Evolutionary conservation across 1,140 invertebrate species (phyloP).

Genomic region (Drosophila nannoptera): DNA sequence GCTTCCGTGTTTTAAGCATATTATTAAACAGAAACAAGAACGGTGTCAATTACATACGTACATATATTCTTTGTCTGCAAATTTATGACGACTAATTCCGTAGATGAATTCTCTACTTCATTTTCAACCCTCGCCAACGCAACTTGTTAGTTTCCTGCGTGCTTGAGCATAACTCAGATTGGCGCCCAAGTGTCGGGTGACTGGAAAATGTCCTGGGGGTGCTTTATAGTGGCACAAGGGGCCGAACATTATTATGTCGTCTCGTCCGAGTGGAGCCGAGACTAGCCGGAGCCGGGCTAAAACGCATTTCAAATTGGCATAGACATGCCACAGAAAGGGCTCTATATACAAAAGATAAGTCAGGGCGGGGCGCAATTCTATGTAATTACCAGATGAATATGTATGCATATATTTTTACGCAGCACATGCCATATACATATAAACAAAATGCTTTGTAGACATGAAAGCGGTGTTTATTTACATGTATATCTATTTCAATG

Average conservation of each 20-base stretch:
- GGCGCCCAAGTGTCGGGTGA: conserved; percentile 25
- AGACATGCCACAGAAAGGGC: background rate
- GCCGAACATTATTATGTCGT: conserved; percentile 46
- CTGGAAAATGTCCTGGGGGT: conserved; percentile 14
- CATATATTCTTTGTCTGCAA: background rate
- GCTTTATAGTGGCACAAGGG: conserved; percentile 26
- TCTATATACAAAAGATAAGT: no score
- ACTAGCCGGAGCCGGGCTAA: conserved; percentile 52
- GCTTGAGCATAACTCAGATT: conserved; percentile 30
- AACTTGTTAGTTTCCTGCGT: conserved; percentile 10
- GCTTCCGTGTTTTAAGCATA: no score
- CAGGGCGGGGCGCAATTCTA: no score
- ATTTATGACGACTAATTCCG: background rate
- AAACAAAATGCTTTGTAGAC: no score
- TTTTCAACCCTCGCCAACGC: conserved; percentile 10
- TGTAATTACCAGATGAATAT: no score
- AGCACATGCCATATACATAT: no score
- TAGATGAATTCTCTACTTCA: background rate
- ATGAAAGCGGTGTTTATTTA: no score
- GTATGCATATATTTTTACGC: no score
- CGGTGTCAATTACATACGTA: background rate
- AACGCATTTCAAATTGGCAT: conserved; percentile 17
- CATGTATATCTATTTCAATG: no score
- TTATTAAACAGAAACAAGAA: no score
- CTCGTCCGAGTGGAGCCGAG: conserved; percentile 61